These are phyloP conservation scores for Pseudomyrmex cubaensis DNA, from an alignment of 1,140 invertebrate species.

Conservation along the genomic window DNA sequence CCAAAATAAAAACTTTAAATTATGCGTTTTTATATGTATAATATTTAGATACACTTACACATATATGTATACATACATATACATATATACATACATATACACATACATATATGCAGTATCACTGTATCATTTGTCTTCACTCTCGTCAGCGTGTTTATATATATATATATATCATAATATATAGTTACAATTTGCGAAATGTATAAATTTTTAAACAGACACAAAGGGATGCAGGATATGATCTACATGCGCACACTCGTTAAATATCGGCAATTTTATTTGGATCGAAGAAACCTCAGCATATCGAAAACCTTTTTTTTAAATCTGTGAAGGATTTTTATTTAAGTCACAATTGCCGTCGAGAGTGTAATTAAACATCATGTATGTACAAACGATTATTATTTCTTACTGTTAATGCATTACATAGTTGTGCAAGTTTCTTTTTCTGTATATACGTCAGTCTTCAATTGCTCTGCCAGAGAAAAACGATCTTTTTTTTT, in stretches of 20 bases:
- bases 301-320: conserved; percentile 71
- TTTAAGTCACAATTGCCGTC: conserved; percentile 85
- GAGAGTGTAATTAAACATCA: conserved; percentile 84
- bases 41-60: too few species aligned
- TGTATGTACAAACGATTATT: conserved; percentile 85
- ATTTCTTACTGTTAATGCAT: conserved; percentile 83
- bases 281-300: conserved; percentile 77
- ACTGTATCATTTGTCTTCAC: conserved; percentile 65
- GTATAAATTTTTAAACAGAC: conserved; percentile 45
- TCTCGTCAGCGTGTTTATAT: conserved; percentile 65
- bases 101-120: conserved; percentile 56
- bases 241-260: conserved; percentile 68
- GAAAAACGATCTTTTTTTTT: conserved; percentile 73
- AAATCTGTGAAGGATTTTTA: conserved; percentile 77
- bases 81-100: neutral
- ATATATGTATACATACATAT: too few species aligned
- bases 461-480: conserved; percentile 84
- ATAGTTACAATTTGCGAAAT: conserved; percentile 52
- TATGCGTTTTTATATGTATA: too few species aligned
- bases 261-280: conserved; percentile 79
- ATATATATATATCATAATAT: conserved; percentile 31
- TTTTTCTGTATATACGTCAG: conserved; percentile 83
- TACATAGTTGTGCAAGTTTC: conserved; percentile 82
- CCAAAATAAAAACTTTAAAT: too few species aligned
- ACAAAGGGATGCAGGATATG: conserved; percentile 67